Conservation (phyloP, 2,888 invertebrate species). For the Eilema caniola region DNA sequence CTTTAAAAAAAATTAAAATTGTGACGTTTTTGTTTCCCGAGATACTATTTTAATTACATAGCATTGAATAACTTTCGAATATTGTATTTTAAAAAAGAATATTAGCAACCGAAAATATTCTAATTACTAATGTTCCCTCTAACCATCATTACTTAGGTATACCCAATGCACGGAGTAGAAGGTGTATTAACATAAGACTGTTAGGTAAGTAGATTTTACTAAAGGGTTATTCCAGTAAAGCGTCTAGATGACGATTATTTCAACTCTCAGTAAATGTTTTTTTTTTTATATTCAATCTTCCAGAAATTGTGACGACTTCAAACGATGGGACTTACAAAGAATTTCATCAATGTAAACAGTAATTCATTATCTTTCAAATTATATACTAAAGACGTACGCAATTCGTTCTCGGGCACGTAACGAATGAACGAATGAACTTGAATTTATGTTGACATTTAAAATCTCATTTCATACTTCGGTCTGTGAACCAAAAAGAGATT, state of each 20-base stretch:
- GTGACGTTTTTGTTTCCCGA: too few species aligned
- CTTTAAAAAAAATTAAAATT: too few species aligned
- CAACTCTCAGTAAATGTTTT: background rate
- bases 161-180: too few species aligned
- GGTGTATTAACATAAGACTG: background rate
- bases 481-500: background rate
- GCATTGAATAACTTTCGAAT: too few species aligned
- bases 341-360: constrained; percentile 15
- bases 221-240: background rate
- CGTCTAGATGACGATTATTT: background rate
- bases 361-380: constrained; percentile 10
- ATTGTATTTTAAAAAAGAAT: too few species aligned
- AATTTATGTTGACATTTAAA: constrained; percentile 9
- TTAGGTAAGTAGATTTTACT: background rate
- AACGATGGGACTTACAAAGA: constrained; percentile 8
- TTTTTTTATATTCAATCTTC: constrained; percentile 5
- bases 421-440: background rate
- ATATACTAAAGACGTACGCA: background rate
- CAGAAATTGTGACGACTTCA: background rate
- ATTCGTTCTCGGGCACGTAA: constrained; percentile 6
- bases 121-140: too few species aligned
- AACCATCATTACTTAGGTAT: too few species aligned
- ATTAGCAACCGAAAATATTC: too few species aligned
- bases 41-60: too few species aligned
- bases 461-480: background rate